Evolutionary conservation across 2,113 vertebrate genomes (phyloP).

Genomic region (Sphaerodactylus townsendi): DNA sequence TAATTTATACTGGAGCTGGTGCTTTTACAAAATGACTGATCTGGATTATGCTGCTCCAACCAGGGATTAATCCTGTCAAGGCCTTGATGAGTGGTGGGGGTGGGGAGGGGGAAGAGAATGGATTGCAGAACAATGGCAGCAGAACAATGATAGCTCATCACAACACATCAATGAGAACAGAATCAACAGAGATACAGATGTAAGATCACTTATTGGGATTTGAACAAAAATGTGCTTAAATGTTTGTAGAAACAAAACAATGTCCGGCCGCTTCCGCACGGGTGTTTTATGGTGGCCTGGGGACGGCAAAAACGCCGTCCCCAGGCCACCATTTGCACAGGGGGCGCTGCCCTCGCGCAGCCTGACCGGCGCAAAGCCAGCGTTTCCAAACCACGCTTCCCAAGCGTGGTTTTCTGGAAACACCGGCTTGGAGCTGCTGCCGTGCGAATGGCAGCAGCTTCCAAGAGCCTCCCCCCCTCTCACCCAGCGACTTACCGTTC

Average conservation of each 20-base stretch:
- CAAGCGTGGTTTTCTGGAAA: no score
- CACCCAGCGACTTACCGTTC: no score
- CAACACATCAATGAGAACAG: constrained; percentile 11
- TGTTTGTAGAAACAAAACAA: constrained; percentile 45
- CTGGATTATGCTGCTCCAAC: not conserved
- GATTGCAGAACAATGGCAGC: not conserved
- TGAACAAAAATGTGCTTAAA: constrained; percentile 46
- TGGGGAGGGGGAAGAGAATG: not conserved
- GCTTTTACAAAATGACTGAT: not conserved
- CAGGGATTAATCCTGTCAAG: not conserved
- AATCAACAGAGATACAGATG: constrained; percentile 22
- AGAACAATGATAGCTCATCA: constrained; percentile 1
- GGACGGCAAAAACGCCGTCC: no score
- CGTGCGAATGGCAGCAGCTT: no score
- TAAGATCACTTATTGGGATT: constrained; percentile 49
- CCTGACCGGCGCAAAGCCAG: no score
- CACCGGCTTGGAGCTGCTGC: no score
- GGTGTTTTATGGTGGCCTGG: no score
- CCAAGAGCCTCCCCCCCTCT: no score
- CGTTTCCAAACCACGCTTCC: no score
- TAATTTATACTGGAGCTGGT: not conserved
- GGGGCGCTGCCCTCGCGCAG: no score
- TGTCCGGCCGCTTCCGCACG: no score
- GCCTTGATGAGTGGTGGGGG: not conserved
- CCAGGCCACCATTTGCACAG: no score